Evolutionary conservation across 2,797 vertebrate species (phyloP).

Genomic region (Anas flavirostris): DNA sequence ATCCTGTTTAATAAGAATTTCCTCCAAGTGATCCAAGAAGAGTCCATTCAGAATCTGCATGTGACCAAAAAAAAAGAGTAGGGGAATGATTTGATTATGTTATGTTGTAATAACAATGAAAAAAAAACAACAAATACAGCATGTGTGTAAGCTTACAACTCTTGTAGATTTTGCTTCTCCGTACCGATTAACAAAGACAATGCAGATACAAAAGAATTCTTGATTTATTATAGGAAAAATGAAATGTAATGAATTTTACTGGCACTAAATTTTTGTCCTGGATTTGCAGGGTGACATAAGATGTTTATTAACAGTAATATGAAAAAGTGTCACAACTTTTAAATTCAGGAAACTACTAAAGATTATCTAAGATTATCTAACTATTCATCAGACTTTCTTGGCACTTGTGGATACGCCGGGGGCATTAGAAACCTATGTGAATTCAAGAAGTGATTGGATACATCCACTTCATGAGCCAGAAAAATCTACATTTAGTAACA

Average conservation of each 20-base stretch:
- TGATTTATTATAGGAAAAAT: not conserved
- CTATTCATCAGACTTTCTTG: not conserved
- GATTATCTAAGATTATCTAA: not conserved
- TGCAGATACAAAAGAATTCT: not conserved
- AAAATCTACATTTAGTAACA: not conserved
- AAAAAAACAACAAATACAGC: not conserved
- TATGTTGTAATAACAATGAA: not conserved
- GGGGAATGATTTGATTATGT: not conserved
- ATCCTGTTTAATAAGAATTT: conserved; percentile 61
- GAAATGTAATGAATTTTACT: not conserved
- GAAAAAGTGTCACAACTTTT: not conserved
- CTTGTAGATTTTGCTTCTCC: not conserved
- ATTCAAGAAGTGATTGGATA: not conserved
- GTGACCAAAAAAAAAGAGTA: conserved; percentile 14
- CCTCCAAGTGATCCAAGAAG: not conserved
- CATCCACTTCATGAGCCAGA: not conserved
- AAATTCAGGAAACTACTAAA: not conserved
- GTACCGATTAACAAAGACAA: not conserved
- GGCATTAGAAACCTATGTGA: not conserved
- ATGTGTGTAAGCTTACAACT: not conserved
- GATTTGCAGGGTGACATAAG: not conserved
- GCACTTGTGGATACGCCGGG: not conserved
- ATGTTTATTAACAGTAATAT: not conserved
- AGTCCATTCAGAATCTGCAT: not conserved
- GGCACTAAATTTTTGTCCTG: not conserved